These are phyloP conservation scores for Ferdinandea cuprea DNA, from an alignment of 2,888 invertebrate species.

Conservation along the genomic window DNA sequence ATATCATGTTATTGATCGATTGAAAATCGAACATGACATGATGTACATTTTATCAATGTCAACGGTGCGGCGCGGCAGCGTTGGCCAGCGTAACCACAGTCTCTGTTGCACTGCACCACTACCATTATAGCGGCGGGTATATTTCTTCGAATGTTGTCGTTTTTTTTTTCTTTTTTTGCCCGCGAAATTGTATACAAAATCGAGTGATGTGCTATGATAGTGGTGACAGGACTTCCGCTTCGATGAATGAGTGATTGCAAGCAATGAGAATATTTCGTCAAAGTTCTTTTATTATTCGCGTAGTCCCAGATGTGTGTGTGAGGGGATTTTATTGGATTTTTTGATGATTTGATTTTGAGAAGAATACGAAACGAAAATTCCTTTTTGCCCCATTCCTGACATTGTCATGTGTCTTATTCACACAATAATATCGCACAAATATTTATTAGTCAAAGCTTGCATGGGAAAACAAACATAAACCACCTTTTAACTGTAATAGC, in stretches of 20 bases:
- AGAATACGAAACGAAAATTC: too few relatives aligned
- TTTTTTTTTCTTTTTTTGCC: not conserved
- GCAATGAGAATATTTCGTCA: conserved; percentile 12
- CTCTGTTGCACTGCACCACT: too few relatives aligned
- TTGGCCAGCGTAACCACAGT: not conserved
- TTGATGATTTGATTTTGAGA: too few relatives aligned
- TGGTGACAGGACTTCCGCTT: conserved; percentile 30
- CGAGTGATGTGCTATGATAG: conserved; percentile 26
- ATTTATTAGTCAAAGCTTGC: conserved; percentile 16
- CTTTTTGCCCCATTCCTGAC: too few relatives aligned
- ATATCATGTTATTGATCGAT: conserved; percentile 59
- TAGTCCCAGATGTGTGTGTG: too few relatives aligned
- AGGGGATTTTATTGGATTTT: too few relatives aligned
- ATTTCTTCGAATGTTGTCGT: not conserved
- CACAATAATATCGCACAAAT: conserved; percentile 12
- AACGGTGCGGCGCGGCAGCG: conserved; percentile 13
- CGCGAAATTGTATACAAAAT: not conserved
- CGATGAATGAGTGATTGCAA: conserved; percentile 14
- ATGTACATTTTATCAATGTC: conserved; percentile 57
- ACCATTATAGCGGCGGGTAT: too few relatives aligned
- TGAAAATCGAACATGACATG: conserved; percentile 56
- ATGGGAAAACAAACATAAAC: conserved; percentile 21
- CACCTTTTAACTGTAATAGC: conserved; percentile 9
- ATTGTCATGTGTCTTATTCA: too few relatives aligned
- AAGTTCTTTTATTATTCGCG: not conserved